A percentile compares a stretch with the other conserved stretches of the same genome.
phyloP scores from a whole-genome alignment of 2,888 invertebrate genomes.

The Oscheius myriophilus region DNA sequence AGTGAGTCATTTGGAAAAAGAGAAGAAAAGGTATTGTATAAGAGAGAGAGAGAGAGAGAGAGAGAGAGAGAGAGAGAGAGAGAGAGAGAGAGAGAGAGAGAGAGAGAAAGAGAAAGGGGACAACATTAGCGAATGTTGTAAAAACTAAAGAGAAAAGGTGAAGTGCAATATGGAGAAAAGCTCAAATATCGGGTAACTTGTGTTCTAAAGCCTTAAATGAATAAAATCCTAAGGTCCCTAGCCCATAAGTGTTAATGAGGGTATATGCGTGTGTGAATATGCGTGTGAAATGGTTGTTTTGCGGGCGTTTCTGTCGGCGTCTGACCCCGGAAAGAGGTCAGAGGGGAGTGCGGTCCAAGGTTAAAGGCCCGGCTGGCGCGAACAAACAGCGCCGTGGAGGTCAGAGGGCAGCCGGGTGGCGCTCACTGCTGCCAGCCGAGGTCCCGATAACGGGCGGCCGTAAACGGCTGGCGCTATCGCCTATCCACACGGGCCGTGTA shows the following conservation, averaged over 20 bases:
- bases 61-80: constrained; percentile 3
- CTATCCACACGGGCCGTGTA: not conserved
- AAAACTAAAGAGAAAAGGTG: too few species aligned
- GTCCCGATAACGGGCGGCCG: constrained; percentile 4
- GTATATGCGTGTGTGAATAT: too few species aligned
- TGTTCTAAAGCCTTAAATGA: too few species aligned
- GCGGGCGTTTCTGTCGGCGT: constrained; percentile 1
- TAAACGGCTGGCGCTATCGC: not conserved
- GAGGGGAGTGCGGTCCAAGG: constrained; percentile 25
- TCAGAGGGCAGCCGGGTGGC: constrained; percentile 25
- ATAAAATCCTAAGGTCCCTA: too few species aligned
- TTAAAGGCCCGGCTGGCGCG: constrained; percentile 23
- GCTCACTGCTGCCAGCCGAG: not conserved
- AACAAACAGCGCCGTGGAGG: constrained; percentile 17
- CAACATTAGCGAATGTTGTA: too few species aligned
- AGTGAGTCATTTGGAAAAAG: too few species aligned
- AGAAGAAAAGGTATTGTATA: not conserved
- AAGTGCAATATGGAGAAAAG: too few species aligned
- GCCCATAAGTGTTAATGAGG: too few species aligned
- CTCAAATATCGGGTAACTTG: not conserved
- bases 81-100: constrained; percentile 12
- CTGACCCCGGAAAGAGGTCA: constrained; percentile 29
- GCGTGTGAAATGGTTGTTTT: too few species aligned
- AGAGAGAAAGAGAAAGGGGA: too few species aligned
- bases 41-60: constrained; percentile 3